Base-by-base conservation (phyloP, 2,888 invertebrate species). In the Invenusta paracnida region DNA sequence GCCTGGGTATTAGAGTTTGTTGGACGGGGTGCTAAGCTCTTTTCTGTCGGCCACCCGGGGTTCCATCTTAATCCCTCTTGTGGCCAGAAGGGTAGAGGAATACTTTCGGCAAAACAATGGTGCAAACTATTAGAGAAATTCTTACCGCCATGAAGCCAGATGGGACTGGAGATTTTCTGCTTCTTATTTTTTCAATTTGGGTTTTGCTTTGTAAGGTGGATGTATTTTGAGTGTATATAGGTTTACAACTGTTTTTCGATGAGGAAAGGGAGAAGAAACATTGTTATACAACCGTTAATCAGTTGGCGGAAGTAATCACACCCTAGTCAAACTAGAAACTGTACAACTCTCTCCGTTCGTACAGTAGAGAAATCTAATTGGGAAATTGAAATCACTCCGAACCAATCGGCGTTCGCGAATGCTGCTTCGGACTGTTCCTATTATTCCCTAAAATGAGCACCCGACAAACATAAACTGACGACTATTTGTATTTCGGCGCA, bases 31-130 rank as follows among this genome's bases (percentile, higher is more conserved):
- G 17, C 25, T 73, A 23, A 73, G 27, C 73, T 73, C 17, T 5
- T 73, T 73, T 25, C 25, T 48, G 5, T 48, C 17, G 5, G 2
- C 73, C 27, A 73, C 11, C 17, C 73, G 23, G 73, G 27, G 73
- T 13, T 13, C 73, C 73, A 23, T 73, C 73, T 73, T 73, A 73
- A 73, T 73, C 73, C 73, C n/a, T n/a, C n/a, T n/a, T n/a, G n/a
- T n/a, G n/a, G n/a, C n/a, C n/a, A n/a, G n/a, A n/a, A n/a, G n/a
- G n/a, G n/a, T n/a, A n/a, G n/a, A n/a, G n/a, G n/a, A n/a, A n/a
- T n/a, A n/a, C n/a, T n/a, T n/a, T n/a, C n/a, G n/a, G n/a, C n/a
- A n/a, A n/a, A n/a, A n/a, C n/a, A n/a, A n/a, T n/a, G n/a, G n/a
- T n/a, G n/a, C n/a, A n/a, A 23, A 2, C 23, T 13, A 73, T 5